These are phyloP conservation scores for Thaumetopoea pityocampa DNA, from an alignment of 1,140 invertebrate genomes.

Conservation along the genomic window DNA sequence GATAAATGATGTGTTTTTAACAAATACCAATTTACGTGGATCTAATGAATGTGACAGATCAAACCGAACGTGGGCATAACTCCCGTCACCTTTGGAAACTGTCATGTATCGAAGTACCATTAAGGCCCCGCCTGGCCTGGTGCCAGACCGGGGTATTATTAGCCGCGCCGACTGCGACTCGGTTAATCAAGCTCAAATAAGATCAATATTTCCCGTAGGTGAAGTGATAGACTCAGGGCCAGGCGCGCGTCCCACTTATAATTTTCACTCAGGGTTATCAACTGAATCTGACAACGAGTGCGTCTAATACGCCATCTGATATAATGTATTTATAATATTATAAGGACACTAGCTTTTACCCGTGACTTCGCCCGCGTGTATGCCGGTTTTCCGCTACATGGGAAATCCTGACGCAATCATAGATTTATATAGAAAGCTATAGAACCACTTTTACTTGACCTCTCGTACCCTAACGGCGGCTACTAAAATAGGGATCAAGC, in stretches of 20 bases:
- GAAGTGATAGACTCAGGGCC: slow-evolving; percentile 56
- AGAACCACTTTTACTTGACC: no score
- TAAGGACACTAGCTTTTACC: no score
- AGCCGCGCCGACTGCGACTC: slow-evolving; percentile 61
- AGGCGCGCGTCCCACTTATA: slow-evolving; percentile 25
- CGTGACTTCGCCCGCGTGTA: no score
- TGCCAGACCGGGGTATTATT: slow-evolving; percentile 71
- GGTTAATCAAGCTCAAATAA: slow-evolving; percentile 75
- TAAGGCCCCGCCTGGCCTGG: slow-evolving; percentile 66
- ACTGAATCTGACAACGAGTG: slow-evolving; percentile 16
- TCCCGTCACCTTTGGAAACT: slow-evolving; percentile 62
- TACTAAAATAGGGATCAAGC: no score
- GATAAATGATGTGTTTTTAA: no score
- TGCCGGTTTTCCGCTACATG: no score
- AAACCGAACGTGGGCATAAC: slow-evolving; percentile 23
- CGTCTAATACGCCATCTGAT: slow-evolving; percentile 15
- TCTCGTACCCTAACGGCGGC: no score
- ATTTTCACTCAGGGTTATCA: slow-evolving; percentile 32
- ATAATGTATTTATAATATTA: no score
- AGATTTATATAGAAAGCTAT: no score
- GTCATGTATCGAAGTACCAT: slow-evolving; percentile 69
- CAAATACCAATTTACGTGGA: no score
- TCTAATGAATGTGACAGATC: slow-evolving; percentile 1
- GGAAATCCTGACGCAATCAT: no score
- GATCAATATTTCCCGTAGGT: slow-evolving; percentile 70